Percentiles rank a stretch among this genome's conserved stretches.
These are phyloP conservation scores for Premnoplex brunnescens DNA, from an alignment of 2,797 vertebrate genomes.

Conservation along the genomic window DNA sequence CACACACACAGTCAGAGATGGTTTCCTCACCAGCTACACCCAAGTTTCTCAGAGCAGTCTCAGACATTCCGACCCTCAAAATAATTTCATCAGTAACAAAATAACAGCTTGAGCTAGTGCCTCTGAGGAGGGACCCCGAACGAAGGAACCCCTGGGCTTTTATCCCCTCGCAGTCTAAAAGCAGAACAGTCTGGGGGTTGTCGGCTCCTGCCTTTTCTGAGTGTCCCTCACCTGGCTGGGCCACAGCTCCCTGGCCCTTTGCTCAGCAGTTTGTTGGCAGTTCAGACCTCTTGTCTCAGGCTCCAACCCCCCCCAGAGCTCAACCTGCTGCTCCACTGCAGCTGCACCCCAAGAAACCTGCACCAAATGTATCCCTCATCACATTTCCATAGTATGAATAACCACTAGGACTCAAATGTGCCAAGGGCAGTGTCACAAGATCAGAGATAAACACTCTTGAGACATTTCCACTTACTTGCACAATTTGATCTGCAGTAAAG, in stretches of 20 bases:
- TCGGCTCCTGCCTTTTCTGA: neutral
- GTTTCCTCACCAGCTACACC: no score
- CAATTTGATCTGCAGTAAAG: neutral
- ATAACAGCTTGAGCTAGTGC: neutral
- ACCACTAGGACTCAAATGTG: neutral
- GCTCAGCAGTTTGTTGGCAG: neutral
- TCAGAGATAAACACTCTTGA: neutral
- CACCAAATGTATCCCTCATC: neutral
- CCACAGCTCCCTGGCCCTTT: neutral
- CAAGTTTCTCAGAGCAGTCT: neutral
- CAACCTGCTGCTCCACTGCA: neutral
- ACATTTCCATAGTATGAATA: neutral
- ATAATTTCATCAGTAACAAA: neutral
- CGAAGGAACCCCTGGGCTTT: neutral
- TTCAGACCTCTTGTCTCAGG: neutral
- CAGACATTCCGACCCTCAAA: neutral
- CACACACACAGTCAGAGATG: neutral
- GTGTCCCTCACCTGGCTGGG: neutral
- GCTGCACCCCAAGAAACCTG: neutral
- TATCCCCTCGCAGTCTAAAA: neutral
- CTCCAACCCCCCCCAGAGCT: neutral
- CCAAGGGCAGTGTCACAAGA: neutral
- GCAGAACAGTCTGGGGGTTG: neutral
- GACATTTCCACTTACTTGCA: neutral
- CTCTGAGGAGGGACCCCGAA: neutral